Conservation (phyloP, 2,888 invertebrate species). For the Leucania comma region DNA sequence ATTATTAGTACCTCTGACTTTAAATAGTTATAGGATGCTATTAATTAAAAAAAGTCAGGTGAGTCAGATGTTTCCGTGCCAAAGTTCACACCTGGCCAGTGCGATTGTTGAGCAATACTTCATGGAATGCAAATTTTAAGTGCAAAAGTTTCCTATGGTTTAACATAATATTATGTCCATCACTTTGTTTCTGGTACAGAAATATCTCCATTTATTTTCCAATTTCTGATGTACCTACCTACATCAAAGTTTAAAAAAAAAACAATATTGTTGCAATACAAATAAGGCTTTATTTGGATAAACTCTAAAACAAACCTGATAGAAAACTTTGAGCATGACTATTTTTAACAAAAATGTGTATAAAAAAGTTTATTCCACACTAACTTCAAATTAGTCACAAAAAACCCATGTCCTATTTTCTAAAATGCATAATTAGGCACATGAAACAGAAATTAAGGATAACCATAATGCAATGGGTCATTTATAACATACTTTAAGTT, state of each 20-base stretch:
- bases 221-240: background rate
- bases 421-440: background rate
- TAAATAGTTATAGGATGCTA: slow-evolving; percentile 45
- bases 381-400: background rate
- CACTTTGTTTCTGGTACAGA: background rate
- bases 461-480: background rate
- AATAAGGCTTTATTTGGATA: slow-evolving; percentile 15
- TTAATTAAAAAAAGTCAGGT: slow-evolving; percentile 44
- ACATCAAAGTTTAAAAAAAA: background rate
- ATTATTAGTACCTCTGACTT: slow-evolving; percentile 33
- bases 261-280: background rate
- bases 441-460: background rate
- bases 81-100: slow-evolving; percentile 47
- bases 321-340: background rate
- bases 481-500: background rate
- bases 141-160: slow-evolving; percentile 30
- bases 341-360: background rate
- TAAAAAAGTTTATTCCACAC: background rate
- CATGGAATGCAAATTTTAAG: slow-evolving; percentile 11
- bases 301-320: background rate
- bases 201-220: background rate
- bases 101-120: slow-evolving; percentile 25
- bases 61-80: slow-evolving; percentile 46
- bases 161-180: background rate
- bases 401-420: too few species aligned